These are phyloP conservation scores for Sturnira hondurensis DNA, from an alignment of 2,113 vertebrate genomes.

Conservation along the genomic window DNA sequence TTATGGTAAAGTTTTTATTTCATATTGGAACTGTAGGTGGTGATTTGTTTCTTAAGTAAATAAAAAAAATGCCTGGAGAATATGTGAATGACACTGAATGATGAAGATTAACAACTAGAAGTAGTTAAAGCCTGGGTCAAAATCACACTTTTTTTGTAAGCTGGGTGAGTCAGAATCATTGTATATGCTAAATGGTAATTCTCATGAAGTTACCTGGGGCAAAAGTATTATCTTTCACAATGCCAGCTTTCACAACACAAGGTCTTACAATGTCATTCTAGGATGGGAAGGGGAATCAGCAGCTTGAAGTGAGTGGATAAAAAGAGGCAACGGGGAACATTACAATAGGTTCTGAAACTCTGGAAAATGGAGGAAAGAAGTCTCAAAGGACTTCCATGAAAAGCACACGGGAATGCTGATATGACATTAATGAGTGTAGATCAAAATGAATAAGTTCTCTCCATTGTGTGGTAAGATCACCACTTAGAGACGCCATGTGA, in stretches of 20 bases:
- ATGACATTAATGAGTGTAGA: background rate
- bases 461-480: background rate
- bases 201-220: slow-evolving; percentile 1
- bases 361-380: background rate
- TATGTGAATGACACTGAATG: slow-evolving; percentile 7
- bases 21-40: slow-evolving; percentile 58
- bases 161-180: slow-evolving; percentile 39
- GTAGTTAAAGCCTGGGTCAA: slow-evolving; percentile 49
- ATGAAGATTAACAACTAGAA: slow-evolving; percentile 60
- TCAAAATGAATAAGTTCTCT: slow-evolving; percentile 15
- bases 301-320: background rate
- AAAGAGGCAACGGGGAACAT: background rate
- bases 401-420: background rate
- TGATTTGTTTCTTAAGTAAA: slow-evolving; percentile 58
- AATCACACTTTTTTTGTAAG: slow-evolving; percentile 36
- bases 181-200: background rate
- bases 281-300: background rate
- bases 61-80: slow-evolving; percentile 47
- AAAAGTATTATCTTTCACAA: slow-evolving; percentile 15
- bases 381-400: background rate
- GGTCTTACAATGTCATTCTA: background rate
- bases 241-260: background rate
- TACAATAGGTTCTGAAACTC: background rate
- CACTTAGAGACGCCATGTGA: background rate
- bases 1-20: slow-evolving; percentile 64